Conservation (phyloP, 2,888 invertebrate species). For the Crossocerus cetratus region DNA sequence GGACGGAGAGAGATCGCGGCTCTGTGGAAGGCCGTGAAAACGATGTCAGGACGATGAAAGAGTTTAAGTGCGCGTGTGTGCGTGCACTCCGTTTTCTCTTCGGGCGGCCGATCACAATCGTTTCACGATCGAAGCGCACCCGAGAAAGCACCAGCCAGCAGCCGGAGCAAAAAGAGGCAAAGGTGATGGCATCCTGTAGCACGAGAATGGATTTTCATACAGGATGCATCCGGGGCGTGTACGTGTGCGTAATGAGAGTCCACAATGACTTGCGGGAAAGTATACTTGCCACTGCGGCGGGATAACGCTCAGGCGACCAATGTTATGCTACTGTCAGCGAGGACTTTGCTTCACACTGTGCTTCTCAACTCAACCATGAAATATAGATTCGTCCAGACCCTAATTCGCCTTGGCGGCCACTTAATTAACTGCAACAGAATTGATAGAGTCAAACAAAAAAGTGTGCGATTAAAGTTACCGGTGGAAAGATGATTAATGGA, state of each 20-base stretch:
- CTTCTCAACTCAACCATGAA: no score
- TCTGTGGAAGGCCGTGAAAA: no score
- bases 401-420: no score
- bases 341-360: no score
- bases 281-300: not conserved
- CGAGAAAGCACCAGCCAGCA: constrained; percentile 32
- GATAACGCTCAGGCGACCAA: not conserved
- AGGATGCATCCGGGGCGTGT: constrained; percentile 14
- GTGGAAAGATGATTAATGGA: no score
- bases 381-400: no score
- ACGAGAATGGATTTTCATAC: constrained; percentile 44
- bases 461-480: no score
- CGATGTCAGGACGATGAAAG: no score
- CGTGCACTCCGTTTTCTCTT: constrained; percentile 56
- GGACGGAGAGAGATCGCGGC: constrained; percentile 53
- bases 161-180: constrained; percentile 23
- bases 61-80: no score
- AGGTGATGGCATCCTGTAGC: constrained; percentile 34
- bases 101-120: constrained; percentile 50
- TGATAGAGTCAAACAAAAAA: no score
- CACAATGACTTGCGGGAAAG: constrained; percentile 36
- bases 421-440: no score
- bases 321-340: no score
- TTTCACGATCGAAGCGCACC: constrained; percentile 40
- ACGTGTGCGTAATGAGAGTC: constrained; percentile 7